Base-by-base conservation (phyloP, 2,888 invertebrate species). In the Phyto melanocephala region DNA sequence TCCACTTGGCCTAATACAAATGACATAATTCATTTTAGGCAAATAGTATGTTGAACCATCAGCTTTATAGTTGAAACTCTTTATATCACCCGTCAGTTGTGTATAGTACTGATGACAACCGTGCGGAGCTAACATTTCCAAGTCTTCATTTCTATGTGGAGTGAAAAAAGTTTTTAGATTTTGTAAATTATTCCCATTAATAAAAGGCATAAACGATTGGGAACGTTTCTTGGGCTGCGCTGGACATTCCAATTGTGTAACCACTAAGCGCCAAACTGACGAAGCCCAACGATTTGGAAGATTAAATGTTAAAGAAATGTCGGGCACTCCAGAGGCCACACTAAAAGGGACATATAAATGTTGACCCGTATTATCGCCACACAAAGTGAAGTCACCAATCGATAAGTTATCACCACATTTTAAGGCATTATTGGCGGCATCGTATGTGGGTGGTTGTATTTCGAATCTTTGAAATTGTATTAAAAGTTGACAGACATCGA, bases 41-140 rank as follows among this genome's bases (percentile, higher is more conserved):
- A 93, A 93, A 85, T 94, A 94, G 40, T 83, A 83, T n/a, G 80
- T 79, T 0, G 93, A 93, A 0, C 93, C 93, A 0, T 88, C 83
- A 0, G 92, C 92, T 86, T 93, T 93, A 86, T 92, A 94, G 87
- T 94, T 95, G 84, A 95, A 95, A 54, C 89, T 89, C 75, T 93
- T 93, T 80, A 95, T 92, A 6, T 88, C 87, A 0, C 94, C 94
- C 0, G 90, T 87, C 0, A 92, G 88, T 60, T 93, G 93, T 0
- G 93, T 93, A 87, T 92, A 94, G 90, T 93, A 95, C 85, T 95
- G 95, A 17, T 94, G 91, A 63, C 95, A 95, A 47, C 95, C 95
- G 0, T 92, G 92, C 0, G 95, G 95, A 0, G 95, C 91, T 52
- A 91, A 77, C n/a, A 88, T 77, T 11, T 90, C 87, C 24, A 87